Base-by-base conservation (phyloP, 2,113 vertebrate genomes). In the Pan paniscus region DNA sequence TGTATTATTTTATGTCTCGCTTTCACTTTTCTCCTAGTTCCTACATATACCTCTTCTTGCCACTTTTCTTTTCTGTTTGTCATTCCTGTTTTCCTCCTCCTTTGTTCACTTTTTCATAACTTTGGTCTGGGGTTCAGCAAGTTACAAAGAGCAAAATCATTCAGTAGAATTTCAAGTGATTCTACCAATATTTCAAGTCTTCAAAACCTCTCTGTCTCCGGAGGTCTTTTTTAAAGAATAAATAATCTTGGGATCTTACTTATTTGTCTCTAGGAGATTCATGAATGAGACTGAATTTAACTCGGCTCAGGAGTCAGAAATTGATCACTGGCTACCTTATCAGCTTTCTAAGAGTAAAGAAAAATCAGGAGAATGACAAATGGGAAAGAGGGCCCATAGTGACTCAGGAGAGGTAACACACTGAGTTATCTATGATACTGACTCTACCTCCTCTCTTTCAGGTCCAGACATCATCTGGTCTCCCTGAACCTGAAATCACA, bases 381-480 rank as follows among this genome's bases (percentile, higher is more conserved):
- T 57, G 91, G 83, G 46, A 72, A 80, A 93, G n/a, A 23, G 82
- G 61, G 90, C 52, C 5, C 14, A 27, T 92, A 40, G 16, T 6
- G 8, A 4, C 92, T 94, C 6, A 25, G 32, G 16, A 67, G 93
- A 87, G 64, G 95, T 0, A 3, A 32, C 75, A 40, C 27, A 94
- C 82, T 48, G 81, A 67, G 67, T 94, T 72, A 68, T 38, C 48
- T 25, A 0, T 96, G 97, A 81, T 96, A 59, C n/a, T 76, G 1
- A 83, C 30, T 93, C 81, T 20, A 22, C 67, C 96, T 96, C 22
- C 55, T 82, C 43, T 32, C 40, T 89, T 97, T 67, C 76, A 97
- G 98, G 79, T 93, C 96, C 96, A 98, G 98, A 90, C 96, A 43
- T 85, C 89, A 50, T 25, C 97, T 95, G 96, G 96, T 57, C 95